phyloP scores from a whole-genome alignment of 2,888 invertebrate genomes.

The Aleiodes alternator region DNA sequence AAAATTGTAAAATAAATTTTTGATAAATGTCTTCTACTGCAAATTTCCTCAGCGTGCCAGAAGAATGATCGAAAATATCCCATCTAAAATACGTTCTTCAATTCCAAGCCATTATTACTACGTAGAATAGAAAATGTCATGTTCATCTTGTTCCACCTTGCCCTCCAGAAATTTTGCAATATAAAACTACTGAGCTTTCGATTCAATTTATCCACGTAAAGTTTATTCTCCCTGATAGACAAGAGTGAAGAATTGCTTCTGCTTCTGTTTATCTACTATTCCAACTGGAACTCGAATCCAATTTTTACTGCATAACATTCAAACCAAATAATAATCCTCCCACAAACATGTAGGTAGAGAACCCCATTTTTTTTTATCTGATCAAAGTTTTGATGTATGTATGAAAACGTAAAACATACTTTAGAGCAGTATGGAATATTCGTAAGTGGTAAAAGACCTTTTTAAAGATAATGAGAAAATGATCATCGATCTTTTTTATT shows the following conservation, averaged over 20 bases:
- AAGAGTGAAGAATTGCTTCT: constrained; percentile 21
- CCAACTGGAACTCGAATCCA: constrained; percentile 19
- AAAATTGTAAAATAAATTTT: too few species aligned
- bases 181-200: neutral
- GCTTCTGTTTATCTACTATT: neutral
- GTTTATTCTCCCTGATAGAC: constrained; percentile 2
- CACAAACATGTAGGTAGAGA: too few species aligned
- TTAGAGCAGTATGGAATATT: neutral
- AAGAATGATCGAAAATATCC: too few species aligned
- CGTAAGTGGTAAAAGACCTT: neutral
- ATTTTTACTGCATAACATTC: neutral
- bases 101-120: too few species aligned
- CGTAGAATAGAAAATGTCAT: too few species aligned
- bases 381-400: neutral
- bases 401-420: too few species aligned
- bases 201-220: neutral
- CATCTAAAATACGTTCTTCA: too few species aligned
- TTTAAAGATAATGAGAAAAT: neutral
- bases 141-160: too few species aligned
- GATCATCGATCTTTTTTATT: neutral
- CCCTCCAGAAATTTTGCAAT: neutral
- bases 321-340: neutral
- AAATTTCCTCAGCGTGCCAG: too few species aligned
- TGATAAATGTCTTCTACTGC: too few species aligned
- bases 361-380: neutral